Evolutionary conservation across 1,140 invertebrate species (phyloP), one percentile per base, ranked within the genome.

Genomic region (Lepidurus packardi): DNA sequence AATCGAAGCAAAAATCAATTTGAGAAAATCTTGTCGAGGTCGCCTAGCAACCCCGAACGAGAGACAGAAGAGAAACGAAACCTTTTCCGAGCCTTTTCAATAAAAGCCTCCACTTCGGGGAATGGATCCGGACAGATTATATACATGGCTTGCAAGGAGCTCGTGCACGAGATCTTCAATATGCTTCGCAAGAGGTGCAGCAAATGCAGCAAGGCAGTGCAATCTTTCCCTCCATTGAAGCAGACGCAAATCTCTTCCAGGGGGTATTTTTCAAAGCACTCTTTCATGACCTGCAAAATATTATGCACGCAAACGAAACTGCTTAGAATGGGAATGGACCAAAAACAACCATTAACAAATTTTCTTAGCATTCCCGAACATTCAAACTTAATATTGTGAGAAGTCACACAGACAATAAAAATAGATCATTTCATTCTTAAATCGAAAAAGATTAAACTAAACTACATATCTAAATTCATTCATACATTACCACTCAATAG

Each of bases 161-260:
- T 13, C 21, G 24, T n/a, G 74, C 47, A 16, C 13, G 42, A 45
- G 76, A 88, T 88, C 81, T 88, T 86, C 45, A 91, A 84, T 25
- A 93, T 85, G 8, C 89, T 88, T 21, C 53, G 53, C 16, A 65
- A 9, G 53, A 65, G 53, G 81, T 91, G 85, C 41, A 89, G 86
- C 42, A 98, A 84, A 85, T 98, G 93, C 77, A 98, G 86, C 21
- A 98, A 86, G 1, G 92, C 94, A 2, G 95, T 97, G 84, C 97
- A 98, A 86, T 99, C 97, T 86, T 99, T 99, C 8, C 97, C 97
- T 42, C 97, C 97, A 85, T 98, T 98, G 83, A 98, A 99, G 78
- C 93, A 93, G 44, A 98, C 83, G 83, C 95, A 95, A 73, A 95
- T 84, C 85, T 95, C 90, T 80, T 92, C 88, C 25, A 89, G 80